phyloP scores from a whole-genome alignment of 2,797 vertebrate genomes.

The Prionace glauca region DNA sequence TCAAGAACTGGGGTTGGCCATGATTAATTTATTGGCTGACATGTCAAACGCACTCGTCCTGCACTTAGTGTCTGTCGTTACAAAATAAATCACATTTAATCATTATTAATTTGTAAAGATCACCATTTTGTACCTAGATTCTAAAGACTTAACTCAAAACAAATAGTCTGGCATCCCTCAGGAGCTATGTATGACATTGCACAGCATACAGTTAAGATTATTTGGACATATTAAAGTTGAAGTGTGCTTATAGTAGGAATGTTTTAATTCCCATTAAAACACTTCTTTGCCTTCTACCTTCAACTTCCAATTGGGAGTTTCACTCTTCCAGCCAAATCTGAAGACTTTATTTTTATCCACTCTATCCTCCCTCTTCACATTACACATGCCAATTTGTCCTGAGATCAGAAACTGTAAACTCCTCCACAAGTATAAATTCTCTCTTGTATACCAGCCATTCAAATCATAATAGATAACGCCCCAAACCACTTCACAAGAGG shows the following conservation, averaged over 20 bases:
- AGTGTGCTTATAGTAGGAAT: not conserved
- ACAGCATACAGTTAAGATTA: not conserved
- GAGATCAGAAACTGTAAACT: not conserved
- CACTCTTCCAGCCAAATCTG: not conserved
- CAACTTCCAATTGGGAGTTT: not conserved
- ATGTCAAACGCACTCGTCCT: not conserved
- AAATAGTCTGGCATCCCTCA: not conserved
- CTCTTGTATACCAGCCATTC: not conserved
- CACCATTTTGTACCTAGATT: not conserved
- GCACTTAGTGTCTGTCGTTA: not conserved
- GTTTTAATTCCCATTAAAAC: not conserved
- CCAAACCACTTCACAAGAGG: not conserved
- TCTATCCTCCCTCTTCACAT: not conserved
- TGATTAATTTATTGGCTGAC: not conserved
- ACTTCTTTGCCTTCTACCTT: not conserved
- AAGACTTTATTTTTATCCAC: not conserved
- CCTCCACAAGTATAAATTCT: not conserved
- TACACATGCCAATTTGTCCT: not conserved
- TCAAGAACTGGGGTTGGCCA: not conserved
- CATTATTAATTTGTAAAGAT: not conserved
- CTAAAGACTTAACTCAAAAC: not conserved
- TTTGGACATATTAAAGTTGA: not conserved
- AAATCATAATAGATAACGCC: not conserved
- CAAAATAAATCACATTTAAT: slow-evolving; percentile 3
- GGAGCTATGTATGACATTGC: not conserved